These are phyloP conservation scores for Neodiprion fabricii DNA, from an alignment of 1,140 invertebrate genomes.

Conservation along the genomic window DNA sequence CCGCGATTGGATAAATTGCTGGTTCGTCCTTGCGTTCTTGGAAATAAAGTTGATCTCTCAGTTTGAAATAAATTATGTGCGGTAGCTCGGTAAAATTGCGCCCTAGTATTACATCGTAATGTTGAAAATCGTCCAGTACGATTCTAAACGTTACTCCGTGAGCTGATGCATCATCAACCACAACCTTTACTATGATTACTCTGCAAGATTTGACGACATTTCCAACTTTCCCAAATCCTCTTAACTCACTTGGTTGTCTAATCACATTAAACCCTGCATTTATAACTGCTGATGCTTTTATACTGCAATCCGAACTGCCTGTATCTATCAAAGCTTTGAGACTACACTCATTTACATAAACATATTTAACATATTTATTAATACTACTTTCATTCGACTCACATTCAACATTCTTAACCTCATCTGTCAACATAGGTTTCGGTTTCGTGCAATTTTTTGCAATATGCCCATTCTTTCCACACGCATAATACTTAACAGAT, in stretches of 20 bases:
- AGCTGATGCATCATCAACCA: conserved; percentile 10
- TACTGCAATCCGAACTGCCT: conserved; percentile 21
- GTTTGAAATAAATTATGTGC: background rate
- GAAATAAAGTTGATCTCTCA: conserved; percentile 18
- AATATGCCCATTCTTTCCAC: conserved; percentile 18
- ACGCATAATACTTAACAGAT: conserved; percentile 24
- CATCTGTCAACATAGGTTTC: background rate
- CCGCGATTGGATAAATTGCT: background rate
- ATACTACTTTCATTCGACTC: background rate
- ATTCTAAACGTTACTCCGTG: conserved; percentile 12
- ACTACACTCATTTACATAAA: conserved; percentile 2
- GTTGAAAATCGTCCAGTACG: conserved; percentile 22
- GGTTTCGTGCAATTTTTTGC: conserved; percentile 21
- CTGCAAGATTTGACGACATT: conserved; percentile 15
- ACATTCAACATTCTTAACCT: conserved; percentile 4
- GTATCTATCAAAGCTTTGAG: conserved; percentile 23
- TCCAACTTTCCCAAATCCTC: conserved; percentile 18
- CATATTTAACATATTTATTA: conserved; percentile 21
- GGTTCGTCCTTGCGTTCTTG: conserved; percentile 29
- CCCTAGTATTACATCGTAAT: conserved; percentile 14
- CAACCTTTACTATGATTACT: conserved; percentile 13
- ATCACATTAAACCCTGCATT: conserved; percentile 14
- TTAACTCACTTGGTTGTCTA: conserved; percentile 14
- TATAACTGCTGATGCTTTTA: conserved; percentile 25
- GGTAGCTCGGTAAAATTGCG: conserved; percentile 18